These are phyloP conservation scores for Rhynchopsitta pachyrhyncha DNA, from an alignment of 2,113 vertebrate genomes.

Conservation along the genomic window DNA sequence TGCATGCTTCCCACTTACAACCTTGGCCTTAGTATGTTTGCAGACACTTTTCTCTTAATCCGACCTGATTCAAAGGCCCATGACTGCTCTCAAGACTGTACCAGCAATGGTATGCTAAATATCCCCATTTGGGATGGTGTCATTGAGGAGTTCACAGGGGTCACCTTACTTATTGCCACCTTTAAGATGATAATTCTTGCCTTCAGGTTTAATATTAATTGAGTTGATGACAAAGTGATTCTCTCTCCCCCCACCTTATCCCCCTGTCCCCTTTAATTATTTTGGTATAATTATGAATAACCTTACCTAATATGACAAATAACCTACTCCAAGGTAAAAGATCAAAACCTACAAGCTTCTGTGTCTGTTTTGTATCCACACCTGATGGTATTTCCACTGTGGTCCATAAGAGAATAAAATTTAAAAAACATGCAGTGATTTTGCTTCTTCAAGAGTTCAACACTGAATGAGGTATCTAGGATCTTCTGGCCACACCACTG, in stretches of 20 bases:
- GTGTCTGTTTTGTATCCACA: neutral
- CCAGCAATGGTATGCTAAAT: neutral
- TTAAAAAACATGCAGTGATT: neutral
- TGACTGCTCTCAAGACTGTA: neutral
- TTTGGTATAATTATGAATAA: neutral
- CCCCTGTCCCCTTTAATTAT: neutral
- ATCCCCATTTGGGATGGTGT: no score
- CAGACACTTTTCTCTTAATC: neutral
- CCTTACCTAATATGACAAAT: neutral
- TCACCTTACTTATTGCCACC: neutral
- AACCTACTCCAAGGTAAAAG: neutral
- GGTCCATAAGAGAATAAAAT: neutral
- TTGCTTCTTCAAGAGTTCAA: neutral
- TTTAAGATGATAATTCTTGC: neutral
- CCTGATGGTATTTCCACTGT: neutral
- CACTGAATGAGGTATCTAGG: neutral
- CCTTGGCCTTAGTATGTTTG: neutral
- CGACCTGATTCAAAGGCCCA: neutral
- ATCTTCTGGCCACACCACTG: neutral
- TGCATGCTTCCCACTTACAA: neutral
- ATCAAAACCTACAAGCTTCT: neutral
- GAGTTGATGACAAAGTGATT: neutral
- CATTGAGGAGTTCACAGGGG: neutral
- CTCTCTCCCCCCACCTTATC: neutral
- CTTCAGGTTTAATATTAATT: neutral